Conservation (phyloP, 2,888 invertebrate genomes). For the Galeruca laticollis region DNA sequence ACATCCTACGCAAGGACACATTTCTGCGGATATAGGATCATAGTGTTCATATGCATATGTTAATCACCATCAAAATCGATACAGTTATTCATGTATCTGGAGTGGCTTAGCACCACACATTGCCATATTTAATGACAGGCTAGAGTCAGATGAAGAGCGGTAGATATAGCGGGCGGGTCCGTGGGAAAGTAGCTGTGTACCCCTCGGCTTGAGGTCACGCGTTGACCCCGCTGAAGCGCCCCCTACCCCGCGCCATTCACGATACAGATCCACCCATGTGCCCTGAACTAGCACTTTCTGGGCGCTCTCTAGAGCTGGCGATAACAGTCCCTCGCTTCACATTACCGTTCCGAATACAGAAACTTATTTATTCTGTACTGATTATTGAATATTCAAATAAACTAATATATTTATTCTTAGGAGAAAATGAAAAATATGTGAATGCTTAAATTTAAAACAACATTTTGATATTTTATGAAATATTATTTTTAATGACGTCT, state of each 20-base stretch:
- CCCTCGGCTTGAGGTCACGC: conserved; percentile 68
- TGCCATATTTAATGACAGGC: conserved; percentile 68
- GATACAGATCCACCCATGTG: conserved; percentile 65
- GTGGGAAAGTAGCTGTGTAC: conserved; percentile 69
- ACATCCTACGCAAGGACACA: conserved; percentile 20
- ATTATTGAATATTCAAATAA: too few species aligned
- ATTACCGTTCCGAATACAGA: neutral
- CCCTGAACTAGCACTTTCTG: conserved; percentile 59
- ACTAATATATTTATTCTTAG: too few species aligned
- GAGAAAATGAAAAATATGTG: too few species aligned
- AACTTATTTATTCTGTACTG: neutral
- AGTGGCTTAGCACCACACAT: conserved; percentile 64
- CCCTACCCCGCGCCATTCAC: conserved; percentile 58
- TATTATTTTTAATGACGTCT: too few species aligned
- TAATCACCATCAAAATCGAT: conserved; percentile 61
- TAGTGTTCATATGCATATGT: conserved; percentile 5
- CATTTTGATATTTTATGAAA: neutral
- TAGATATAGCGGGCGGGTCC: conserved; percentile 68
- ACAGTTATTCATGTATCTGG: conserved; percentile 62
- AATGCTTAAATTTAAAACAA: too few species aligned
- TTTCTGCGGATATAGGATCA: neutral
- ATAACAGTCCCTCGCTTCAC: conserved; percentile 7
- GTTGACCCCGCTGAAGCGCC: conserved; percentile 63
- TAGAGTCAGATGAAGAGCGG: conserved; percentile 67
- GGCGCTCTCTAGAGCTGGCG: conserved; percentile 15